Evolutionary conservation across 1,140 invertebrate species (phyloP), one percentile per base, ranked within the genome.

Genomic region (Drosophila seguyi): DNA sequence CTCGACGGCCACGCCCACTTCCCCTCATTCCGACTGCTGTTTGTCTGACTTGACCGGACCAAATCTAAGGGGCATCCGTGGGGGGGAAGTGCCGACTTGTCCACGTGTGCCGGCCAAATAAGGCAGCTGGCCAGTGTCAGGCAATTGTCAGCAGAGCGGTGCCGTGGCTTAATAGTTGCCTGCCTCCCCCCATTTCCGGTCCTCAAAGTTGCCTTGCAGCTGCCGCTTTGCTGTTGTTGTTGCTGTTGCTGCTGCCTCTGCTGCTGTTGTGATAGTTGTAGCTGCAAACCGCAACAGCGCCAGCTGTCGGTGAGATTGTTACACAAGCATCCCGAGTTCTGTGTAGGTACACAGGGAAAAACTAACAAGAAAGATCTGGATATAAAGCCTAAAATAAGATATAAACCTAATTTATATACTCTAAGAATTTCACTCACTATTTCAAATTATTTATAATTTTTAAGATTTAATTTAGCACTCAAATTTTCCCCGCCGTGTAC

Each of bases 241-340:
- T 36, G 34, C 31, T 31, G 31, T 8, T 80, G 79, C 7, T 58
- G 27, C 14, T 27, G 44, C 22, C 41, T 18, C 5, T 62, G 41
- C 56, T 84, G 58, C 50, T 79, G 76, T 65, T 88, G 76, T 61
- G 60, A 80, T 84, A 88, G 85, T 88, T 90, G 85, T 90, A 84
- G 69, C 57, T 90, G 63, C 58, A 81, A 88, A 88, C 85, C 85
- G 85, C 85, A 88, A 88, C 85, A 88, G 78, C 85, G 78, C 42
- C 85, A 90, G 86, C 85, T 88, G 85, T 90, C 85, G 78, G 81
- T 90, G 85, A 90, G 69, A 78, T 79, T 90, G 85, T 85, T 74
- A 74, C 85, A 84, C 76, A 75, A 63, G 61, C 71, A 75, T 78
- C 41, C 78, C 38, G 38, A 68, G 25, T 72, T 25, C 69, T 53